Conservation (phyloP, 2,888 invertebrate genomes). For the Oithona nana region DNA sequence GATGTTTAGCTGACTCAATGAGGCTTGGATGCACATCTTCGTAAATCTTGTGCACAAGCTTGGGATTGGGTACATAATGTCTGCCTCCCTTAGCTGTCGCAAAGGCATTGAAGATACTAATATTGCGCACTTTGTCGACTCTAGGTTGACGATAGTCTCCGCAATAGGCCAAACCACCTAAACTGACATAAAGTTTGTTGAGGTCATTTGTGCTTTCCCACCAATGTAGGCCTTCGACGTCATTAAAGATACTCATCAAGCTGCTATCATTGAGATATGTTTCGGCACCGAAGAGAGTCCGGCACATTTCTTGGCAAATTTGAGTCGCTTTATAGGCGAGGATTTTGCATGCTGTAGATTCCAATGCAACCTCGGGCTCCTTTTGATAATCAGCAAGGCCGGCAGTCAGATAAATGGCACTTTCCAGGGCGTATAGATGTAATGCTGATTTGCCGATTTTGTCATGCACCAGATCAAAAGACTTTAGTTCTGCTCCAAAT, state of each 20-base stretch:
- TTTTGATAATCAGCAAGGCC: slow-evolving; percentile 3
- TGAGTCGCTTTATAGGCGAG: not conserved
- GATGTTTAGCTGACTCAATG: not conserved
- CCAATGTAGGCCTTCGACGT: not conserved
- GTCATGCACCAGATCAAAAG: not conserved
- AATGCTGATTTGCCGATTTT: not conserved
- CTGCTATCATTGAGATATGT: not conserved
- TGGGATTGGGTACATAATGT: not conserved
- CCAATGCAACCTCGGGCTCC: not conserved
- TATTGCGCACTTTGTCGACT: not conserved
- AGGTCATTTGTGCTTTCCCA: not conserved
- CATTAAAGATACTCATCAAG: not conserved
- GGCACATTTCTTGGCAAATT: not conserved
- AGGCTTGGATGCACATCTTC: slow-evolving; percentile 3
- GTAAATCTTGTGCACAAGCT: not conserved
- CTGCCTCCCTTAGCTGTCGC: not conserved
- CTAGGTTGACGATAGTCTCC: not conserved
- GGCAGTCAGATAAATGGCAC: not conserved
- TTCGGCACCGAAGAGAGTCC: not conserved
- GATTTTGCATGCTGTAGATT: not conserved
- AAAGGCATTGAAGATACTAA: not conserved
- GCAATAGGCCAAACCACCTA: not conserved
- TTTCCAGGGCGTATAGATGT: slow-evolving; percentile 4
- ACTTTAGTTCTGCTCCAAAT: not conserved
- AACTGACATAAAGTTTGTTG: not conserved